Conservation (phyloP, 2,113 vertebrate genomes). For the Promerops cafer region DNA sequence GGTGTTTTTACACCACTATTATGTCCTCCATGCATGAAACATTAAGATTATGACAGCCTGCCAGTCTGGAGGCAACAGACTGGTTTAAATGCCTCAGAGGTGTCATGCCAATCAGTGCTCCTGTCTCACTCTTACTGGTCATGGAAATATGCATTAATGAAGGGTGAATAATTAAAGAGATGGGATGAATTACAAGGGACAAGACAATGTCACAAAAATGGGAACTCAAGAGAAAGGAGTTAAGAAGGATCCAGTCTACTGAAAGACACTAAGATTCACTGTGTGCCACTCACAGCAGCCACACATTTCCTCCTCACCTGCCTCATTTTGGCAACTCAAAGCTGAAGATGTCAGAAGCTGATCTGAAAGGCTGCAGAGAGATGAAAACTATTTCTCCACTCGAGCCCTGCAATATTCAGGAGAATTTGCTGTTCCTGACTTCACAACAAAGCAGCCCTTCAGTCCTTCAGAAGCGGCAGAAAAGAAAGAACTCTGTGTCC, state of each 20-base stretch:
- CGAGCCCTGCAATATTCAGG: neutral
- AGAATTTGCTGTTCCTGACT: neutral
- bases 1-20: neutral
- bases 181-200: neutral
- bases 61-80: slow-evolving; percentile 13
- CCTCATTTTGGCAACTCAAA: neutral
- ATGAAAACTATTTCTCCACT: neutral
- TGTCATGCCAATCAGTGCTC: neutral
- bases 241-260: neutral
- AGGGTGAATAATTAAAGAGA: slow-evolving; percentile 2
- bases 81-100: slow-evolving; percentile 21
- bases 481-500: neutral
- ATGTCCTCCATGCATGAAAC: neutral
- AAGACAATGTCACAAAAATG: neutral
- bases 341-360: neutral
- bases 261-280: neutral
- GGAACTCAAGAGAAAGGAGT: neutral
- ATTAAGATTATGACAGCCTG: slow-evolving; percentile 3
- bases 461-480: neutral
- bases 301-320: neutral
- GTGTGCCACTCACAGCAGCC: neutral
- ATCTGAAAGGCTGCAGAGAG: neutral
- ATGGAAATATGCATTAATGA: neutral
- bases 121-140: neutral
- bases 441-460: neutral